Percentiles rank a stretch among this genome's conserved stretches.
These are phyloP conservation scores for Drosophila repleta DNA, from an alignment of 1,140 invertebrate species.

Conservation along the genomic window DNA sequence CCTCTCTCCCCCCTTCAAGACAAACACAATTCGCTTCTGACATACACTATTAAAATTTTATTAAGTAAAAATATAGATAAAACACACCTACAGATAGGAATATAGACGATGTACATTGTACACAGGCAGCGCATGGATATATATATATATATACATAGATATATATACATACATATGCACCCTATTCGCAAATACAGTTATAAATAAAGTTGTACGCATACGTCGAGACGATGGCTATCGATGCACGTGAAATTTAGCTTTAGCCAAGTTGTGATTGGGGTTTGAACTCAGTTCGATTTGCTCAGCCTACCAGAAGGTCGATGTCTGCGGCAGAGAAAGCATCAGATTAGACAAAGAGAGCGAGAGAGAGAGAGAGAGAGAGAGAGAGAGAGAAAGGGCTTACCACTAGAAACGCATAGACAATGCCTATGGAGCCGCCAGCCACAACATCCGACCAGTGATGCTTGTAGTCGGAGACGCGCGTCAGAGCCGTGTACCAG, in stretches of 20 bases:
- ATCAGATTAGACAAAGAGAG: not conserved
- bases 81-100: constrained; percentile 2
- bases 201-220: constrained; percentile 35
- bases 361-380: not conserved
- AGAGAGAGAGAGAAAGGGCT: constrained; percentile 46
- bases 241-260: constrained; percentile 42
- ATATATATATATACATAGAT: not conserved
- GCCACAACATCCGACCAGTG: constrained; percentile 90
- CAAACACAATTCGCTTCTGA: not conserved
- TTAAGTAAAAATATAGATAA: constrained; percentile 27
- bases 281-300: constrained; percentile 11
- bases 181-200: constrained; percentile 10
- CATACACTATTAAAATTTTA: constrained; percentile 30
- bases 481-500: constrained; percentile 92
- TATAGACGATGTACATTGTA: constrained; percentile 13
- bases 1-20: too few relatives aligned
- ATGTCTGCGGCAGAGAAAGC: constrained; percentile 42
- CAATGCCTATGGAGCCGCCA: constrained; percentile 85
- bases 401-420: constrained; percentile 86
- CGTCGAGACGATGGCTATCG: constrained; percentile 26
- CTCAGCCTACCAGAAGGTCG: constrained; percentile 52
- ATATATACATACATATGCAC: constrained; percentile 3
- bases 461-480: constrained; percentile 98
- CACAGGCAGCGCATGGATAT: constrained; percentile 1
- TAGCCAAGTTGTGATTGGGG: constrained; percentile 44